A percentile compares a stretch with the other conserved stretches of the same genome.
Evolutionary conservation across 2,888 invertebrate species (phyloP).

Genomic region (Brachycybe producta): DNA sequence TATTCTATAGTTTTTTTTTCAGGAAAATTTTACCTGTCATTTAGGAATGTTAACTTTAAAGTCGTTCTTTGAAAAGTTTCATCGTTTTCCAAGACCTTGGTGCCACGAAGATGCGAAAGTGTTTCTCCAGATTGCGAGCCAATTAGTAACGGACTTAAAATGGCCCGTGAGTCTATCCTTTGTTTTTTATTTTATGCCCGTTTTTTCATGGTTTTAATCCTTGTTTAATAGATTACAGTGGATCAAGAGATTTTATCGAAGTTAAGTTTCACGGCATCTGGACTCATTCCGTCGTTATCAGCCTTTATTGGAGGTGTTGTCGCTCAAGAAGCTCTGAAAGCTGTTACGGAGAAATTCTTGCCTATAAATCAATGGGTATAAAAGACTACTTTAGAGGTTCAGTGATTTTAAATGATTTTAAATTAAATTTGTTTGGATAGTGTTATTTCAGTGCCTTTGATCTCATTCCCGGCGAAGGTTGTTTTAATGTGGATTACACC

Average conservation of each 20-base stretch:
- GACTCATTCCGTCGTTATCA: slow-evolving; percentile 3
- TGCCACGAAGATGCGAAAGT: neutral
- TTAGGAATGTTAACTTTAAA: slow-evolving; percentile 9
- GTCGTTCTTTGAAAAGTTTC: slow-evolving; percentile 2
- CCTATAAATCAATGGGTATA: slow-evolving; percentile 33
- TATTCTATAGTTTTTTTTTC: neutral
- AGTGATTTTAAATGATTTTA: neutral
- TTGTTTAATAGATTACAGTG: neutral
- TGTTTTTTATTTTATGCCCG: neutral
- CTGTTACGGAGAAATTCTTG: slow-evolving; percentile 35
- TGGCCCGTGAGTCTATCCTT: neutral
- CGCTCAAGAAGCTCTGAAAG: slow-evolving; percentile 36
- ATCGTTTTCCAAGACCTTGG: slow-evolving; percentile 8
- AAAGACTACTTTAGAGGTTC: neutral
- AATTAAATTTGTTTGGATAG: slow-evolving; percentile 1
- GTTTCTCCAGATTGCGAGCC: slow-evolving; percentile 4
- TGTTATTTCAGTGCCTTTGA: neutral
- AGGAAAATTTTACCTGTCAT: slow-evolving; percentile 1
- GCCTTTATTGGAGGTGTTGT: slow-evolving; percentile 31
- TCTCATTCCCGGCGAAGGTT: slow-evolving; percentile 1
- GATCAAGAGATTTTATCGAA: no score
- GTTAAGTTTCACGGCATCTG: slow-evolving; percentile 3
- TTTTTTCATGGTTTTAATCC: neutral
- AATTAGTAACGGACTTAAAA: neutral
- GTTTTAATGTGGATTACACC: neutral